These are phyloP conservation scores for Propsilocerus akamusi DNA, from an alignment of 1,140 invertebrate genomes.

Conservation along the genomic window DNA sequence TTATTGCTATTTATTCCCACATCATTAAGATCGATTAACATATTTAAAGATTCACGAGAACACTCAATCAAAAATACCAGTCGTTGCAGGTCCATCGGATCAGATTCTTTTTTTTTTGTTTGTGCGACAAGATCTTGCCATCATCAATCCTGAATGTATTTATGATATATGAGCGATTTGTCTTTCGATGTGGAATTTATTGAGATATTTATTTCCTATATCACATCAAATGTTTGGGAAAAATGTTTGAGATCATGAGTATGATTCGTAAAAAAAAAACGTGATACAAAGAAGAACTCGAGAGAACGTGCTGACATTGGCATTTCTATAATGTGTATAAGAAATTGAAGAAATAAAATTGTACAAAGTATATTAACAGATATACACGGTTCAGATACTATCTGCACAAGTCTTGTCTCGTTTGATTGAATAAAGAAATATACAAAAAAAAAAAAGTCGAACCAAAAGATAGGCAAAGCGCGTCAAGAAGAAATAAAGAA, in stretches of 20 bases:
- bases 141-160: too few relatives aligned
- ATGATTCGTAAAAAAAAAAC: not conserved
- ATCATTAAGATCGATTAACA: not conserved
- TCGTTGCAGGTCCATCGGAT: not conserved
- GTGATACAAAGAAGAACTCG: not conserved
- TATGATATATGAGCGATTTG: not conserved
- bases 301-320: constrained; percentile 1
- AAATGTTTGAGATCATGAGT: not conserved
- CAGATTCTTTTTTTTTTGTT: too few relatives aligned
- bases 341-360: not conserved
- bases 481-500: too few relatives aligned
- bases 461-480: too few relatives aligned
- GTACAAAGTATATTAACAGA: not conserved
- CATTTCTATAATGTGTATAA: not conserved
- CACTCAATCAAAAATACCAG: not conserved
- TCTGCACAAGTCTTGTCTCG: not conserved
- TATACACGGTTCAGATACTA: not conserved
- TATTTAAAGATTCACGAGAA: not conserved
- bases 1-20: not conserved
- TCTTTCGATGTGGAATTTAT: not conserved
- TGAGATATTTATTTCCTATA: too few relatives aligned
- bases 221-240: not conserved
- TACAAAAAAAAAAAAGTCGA: too few relatives aligned
- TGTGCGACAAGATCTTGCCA: not conserved
- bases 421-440: not conserved